A percentile compares a stretch with the other conserved stretches of the same genome.
phyloP scores from a whole-genome alignment of 2,113 vertebrate genomes.

The Atherinomorus stipes region DNA sequence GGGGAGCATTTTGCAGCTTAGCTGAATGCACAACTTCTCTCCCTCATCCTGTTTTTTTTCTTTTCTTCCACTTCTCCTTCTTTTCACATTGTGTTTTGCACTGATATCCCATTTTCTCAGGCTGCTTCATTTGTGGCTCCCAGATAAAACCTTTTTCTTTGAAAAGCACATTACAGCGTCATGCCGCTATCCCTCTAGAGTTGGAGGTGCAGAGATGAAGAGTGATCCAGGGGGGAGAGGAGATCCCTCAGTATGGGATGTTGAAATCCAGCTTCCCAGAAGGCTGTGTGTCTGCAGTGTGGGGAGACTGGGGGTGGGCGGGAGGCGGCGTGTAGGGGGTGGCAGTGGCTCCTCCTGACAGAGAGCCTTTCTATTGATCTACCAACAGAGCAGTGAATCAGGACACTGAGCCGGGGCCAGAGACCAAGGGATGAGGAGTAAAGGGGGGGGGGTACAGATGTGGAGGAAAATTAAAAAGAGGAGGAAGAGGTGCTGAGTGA shows the following conservation, averaged over 20 bases:
- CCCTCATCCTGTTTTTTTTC: slow-evolving; percentile 50
- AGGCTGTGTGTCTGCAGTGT: slow-evolving; percentile 63
- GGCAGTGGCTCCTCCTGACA: slow-evolving; percentile 54
- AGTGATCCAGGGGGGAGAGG: slow-evolving; percentile 39
- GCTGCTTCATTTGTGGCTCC: slow-evolving; percentile 42
- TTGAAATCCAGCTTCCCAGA: slow-evolving; percentile 46
- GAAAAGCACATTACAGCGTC: slow-evolving; percentile 33
- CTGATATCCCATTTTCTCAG: slow-evolving; percentile 60
- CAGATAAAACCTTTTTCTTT: slow-evolving; percentile 36
- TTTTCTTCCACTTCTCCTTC: slow-evolving; percentile 29
- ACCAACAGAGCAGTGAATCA: slow-evolving; percentile 76
- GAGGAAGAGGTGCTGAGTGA: background rate
- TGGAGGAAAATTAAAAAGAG: background rate
- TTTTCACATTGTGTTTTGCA: slow-evolving; percentile 55
- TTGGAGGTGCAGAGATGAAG: slow-evolving; percentile 49
- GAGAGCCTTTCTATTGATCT: slow-evolving; percentile 78
- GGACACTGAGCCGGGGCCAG: slow-evolving; percentile 58
- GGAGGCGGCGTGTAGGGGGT: background rate
- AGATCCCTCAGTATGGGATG: slow-evolving; percentile 34
- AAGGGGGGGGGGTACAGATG: slow-evolving; percentile 34
- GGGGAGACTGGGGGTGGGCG: slow-evolving; percentile 10
- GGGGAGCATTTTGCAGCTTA: slow-evolving; percentile 68
- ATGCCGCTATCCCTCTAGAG: slow-evolving; percentile 9
- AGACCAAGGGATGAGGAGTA: slow-evolving; percentile 50
- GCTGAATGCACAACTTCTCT: slow-evolving; percentile 79